Base-by-base conservation (phyloP, 2,888 invertebrate genomes). In the Amblyjoppa proteus region DNA sequence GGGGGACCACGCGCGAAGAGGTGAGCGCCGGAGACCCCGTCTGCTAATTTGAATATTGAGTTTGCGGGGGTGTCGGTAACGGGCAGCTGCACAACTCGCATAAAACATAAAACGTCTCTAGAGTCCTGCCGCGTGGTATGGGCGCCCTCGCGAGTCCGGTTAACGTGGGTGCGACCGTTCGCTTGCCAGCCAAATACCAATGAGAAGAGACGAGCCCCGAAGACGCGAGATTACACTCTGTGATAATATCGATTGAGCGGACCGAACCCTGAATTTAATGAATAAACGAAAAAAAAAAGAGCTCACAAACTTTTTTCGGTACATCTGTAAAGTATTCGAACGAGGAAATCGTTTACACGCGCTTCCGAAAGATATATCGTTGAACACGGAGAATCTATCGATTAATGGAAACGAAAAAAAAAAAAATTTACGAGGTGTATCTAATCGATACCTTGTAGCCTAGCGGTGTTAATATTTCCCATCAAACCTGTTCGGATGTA, bases 11-110 rank as follows among this genome's bases (percentile, higher is more conserved):
- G 74, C 71, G 81, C 41, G 58, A 41, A 41, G 34, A 76, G 78
- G 71, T 34, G 69, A 75, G 69, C 56, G 74, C 81, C 74, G 71
- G 83, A 74, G 82, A 87, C 88, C 85, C 86, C 88, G 90, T 88
- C 88, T 87, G 91, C 90, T 93, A 91, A 93, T 93, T 93, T 93
- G 93, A 93, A 93, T 93, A 93, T 92, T 92, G 91, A 92, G 91
- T 91, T 87, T 93, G 93, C 93, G 93, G 92, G 93, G 92, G 93
- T 93, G 93, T 93, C 87, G 89, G 91, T 90, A 91, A 91, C 91
- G 91, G 91, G 90, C 92, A 93, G 93, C 92, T 92, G 92, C 92
- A 90, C 89, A 83, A 89, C 90, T 89, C 91, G 90, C 91, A 91
- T 92, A 92, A 92, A 92, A 89, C 92, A 92, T 93, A 91, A 93